Evolutionary conservation across 1,140 invertebrate genomes (phyloP), one percentile per base, ranked within the genome.

Genomic region (Pissodes strobi): DNA sequence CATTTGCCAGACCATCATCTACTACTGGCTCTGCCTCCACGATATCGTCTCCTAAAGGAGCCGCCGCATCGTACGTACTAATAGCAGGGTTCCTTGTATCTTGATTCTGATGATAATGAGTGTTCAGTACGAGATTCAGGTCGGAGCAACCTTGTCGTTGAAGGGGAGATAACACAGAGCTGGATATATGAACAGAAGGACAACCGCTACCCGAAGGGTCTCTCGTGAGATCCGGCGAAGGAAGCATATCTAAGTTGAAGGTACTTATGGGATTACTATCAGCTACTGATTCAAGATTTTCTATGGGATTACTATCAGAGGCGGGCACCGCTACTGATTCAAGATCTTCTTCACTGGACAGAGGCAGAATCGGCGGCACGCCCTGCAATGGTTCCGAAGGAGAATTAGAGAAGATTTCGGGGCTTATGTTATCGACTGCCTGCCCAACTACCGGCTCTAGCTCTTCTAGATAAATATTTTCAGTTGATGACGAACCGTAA

Each of bases 51-150:
- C 48, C 30, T 37, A 18, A 41, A 27, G 46, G 22, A 63, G 21
- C 49, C 23, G 37, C 55, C 6, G 37, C 62, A 39, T 71, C 64
- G 25, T 74, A 74, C 8, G 72, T 74, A 53, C 62, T 67, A 9
- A 69, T 37, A 2, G 68, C 27, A 5, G 69, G 64, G 17, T 45
- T 46, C n/a, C 55, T 45, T 2, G 49, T 63, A 22, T 72, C 46
- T 19, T 62, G 48, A 62, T 75, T 75, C 67, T 73, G 72, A 56
- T 74, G 68, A 19, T 72, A 69, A 63, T 76, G 74, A 2, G 75
- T 76, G 49, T 78, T 78, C 21, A 77, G 53, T 0, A 76, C 76
- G 4, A 78, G 56, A 59, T 74, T 78, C 52, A 78, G 65, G 66
- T 77, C 75, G 8, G 75, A 73, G 56, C 76, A 78, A 18, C 61